These are phyloP conservation scores for Aphaenogaster floridana DNA, from an alignment of 1,140 invertebrate species.

Conservation along the genomic window DNA sequence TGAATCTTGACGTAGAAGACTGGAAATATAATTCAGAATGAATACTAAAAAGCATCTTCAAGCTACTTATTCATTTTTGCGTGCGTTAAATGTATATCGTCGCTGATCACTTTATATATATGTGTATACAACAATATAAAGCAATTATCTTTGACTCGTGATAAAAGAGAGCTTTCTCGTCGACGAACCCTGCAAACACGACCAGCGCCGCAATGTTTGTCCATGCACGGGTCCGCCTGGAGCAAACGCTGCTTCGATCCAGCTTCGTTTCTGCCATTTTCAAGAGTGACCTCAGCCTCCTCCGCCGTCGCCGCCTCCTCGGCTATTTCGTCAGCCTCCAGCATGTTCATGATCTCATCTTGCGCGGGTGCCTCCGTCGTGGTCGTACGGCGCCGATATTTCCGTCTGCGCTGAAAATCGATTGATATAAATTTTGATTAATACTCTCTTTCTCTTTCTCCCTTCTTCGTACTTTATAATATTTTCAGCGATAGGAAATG, in stretches of 20 bases:
- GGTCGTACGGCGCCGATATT: slow-evolving; percentile 78
- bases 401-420: slow-evolving; percentile 70
- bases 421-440: slow-evolving; percentile 28
- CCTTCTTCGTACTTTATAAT: not conserved
- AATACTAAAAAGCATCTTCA: not conserved
- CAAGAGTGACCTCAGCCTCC: slow-evolving; percentile 69
- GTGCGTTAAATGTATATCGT: not conserved
- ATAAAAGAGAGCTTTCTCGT: not conserved
- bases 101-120: not conserved
- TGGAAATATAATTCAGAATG: not conserved
- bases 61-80: not conserved
- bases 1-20: not conserved
- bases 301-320: slow-evolving; percentile 72
- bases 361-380: slow-evolving; percentile 78
- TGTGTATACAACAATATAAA: not conserved
- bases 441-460: not conserved
- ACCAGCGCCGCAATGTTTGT: slow-evolving; percentile 96
- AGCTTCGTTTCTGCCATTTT: slow-evolving; percentile 72
- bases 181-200: slow-evolving; percentile 92
- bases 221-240: slow-evolving; percentile 91
- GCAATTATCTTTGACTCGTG: slow-evolving; percentile 7
- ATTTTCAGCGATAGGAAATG: too few relatives aligned
- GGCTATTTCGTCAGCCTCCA: slow-evolving; percentile 79
- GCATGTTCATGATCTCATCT: slow-evolving; percentile 83
- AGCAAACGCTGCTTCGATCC: slow-evolving; percentile 70